A percentile compares a stretch with the other conserved stretches of the same genome.
phyloP scores from a whole-genome alignment of 2,888 invertebrate species.

The Cephus pygmeus region DNA sequence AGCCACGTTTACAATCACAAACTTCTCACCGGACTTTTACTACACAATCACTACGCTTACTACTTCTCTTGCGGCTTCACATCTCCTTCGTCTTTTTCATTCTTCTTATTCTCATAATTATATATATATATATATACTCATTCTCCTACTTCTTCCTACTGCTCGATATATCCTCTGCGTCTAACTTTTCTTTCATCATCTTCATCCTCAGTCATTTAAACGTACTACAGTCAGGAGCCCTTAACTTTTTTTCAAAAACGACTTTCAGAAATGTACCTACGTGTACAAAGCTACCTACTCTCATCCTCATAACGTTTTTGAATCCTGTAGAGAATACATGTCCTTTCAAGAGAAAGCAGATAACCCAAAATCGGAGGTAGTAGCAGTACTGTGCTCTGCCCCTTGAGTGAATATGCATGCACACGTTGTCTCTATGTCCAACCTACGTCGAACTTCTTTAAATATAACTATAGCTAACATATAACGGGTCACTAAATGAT shows the following conservation, averaged over 20 bases:
- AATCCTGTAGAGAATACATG: background rate
- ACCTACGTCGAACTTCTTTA: background rate
- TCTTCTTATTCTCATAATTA: background rate
- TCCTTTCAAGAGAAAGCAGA: background rate
- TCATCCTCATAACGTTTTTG: background rate
- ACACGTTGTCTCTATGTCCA: background rate
- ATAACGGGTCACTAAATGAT: background rate
- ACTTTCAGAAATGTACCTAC: background rate
- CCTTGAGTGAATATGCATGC: background rate
- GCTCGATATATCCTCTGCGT: background rate
- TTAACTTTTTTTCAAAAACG: background rate
- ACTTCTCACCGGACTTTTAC: background rate
- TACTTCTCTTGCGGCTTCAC: background rate
- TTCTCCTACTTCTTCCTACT: background rate
- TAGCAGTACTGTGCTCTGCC: background rate
- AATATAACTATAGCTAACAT: background rate
- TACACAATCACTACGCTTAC: background rate
- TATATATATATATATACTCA: background rate
- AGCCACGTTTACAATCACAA: background rate
- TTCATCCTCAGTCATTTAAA: background rate
- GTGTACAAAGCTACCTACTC: background rate
- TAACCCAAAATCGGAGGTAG: background rate
- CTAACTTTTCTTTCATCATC: background rate
- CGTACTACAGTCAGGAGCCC: background rate
- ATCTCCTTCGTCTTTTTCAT: constrained; percentile 8